These are phyloP conservation scores for Operophtera brumata DNA, from an alignment of 2,888 invertebrate genomes.

Conservation along the genomic window DNA sequence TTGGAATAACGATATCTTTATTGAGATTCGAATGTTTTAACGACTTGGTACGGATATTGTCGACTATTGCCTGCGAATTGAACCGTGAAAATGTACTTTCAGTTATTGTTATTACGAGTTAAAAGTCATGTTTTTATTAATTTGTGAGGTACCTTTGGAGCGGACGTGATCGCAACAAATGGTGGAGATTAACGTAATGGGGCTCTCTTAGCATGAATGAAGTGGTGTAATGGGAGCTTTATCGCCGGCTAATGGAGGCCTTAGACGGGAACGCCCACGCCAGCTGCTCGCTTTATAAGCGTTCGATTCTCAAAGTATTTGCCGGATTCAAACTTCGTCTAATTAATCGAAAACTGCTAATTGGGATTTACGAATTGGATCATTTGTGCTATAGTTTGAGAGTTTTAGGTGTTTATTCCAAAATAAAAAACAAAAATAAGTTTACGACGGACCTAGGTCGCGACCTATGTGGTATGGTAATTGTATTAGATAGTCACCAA, in stretches of 20 bases:
- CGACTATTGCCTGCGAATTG: conserved; percentile 41
- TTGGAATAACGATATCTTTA: conserved; percentile 67
- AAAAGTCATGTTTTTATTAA: conserved; percentile 29
- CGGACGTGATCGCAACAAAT: conserved; percentile 52
- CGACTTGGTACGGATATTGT: conserved; percentile 34
- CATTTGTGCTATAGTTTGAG: not conserved
- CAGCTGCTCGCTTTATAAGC: conserved; percentile 26
- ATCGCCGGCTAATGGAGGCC: conserved; percentile 60
- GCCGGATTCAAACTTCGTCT: conserved; percentile 6
- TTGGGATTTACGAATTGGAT: conserved; percentile 9
- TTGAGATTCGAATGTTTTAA: conserved; percentile 57
- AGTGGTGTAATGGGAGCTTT: conserved; percentile 63
- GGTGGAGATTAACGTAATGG: conserved; percentile 62
- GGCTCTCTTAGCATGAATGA: conserved; percentile 59
- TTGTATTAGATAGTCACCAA: too few species aligned
- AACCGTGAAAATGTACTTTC: conserved; percentile 34
- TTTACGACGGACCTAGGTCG: too few species aligned
- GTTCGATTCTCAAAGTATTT: conserved; percentile 14
- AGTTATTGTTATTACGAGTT: not conserved
- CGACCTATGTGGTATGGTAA: too few species aligned
- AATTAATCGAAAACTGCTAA: conserved; percentile 20
- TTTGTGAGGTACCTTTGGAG: conserved; percentile 40
- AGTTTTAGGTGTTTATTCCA: not conserved
- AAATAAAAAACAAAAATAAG: too few species aligned
- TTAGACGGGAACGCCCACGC: conserved; percentile 45